phyloP scores from a whole-genome alignment of 2,797 vertebrate genomes.

The Schizopygopsis malacanthus region DNA sequence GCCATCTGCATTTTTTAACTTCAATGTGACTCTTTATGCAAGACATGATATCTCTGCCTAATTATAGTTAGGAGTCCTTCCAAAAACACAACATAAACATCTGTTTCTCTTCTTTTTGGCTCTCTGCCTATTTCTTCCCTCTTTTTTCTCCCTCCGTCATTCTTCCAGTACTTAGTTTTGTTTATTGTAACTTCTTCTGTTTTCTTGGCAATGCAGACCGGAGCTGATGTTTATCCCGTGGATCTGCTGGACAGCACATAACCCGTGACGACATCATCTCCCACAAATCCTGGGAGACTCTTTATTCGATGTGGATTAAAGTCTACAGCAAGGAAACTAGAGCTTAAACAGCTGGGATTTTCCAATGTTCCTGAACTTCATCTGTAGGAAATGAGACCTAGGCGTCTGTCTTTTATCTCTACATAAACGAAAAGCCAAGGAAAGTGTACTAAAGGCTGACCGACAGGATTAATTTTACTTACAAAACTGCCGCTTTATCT shows the following conservation, averaged over 20 bases:
- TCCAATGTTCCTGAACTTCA: neutral
- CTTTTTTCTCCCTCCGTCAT: neutral
- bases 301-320: conserved; percentile 8
- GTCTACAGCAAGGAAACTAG: conserved; percentile 14
- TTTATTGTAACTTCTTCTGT: conserved; percentile 41
- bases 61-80: conserved; percentile 37
- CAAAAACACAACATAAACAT: conserved; percentile 41
- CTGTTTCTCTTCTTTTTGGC: conserved; percentile 13
- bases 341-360: neutral
- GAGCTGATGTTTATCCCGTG: neutral
- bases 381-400: neutral
- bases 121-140: neutral
- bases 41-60: conserved; percentile 15
- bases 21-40: conserved; percentile 20
- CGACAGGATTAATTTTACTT: neutral
- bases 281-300: conserved; percentile 7
- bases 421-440: neutral
- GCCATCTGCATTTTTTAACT: conserved; percentile 1
- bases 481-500: neutral
- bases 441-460: neutral
- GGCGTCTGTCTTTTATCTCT: neutral
- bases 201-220: conserved; percentile 39
- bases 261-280: conserved; percentile 11
- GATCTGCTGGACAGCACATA: conserved; percentile 7
- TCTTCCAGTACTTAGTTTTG: neutral